Base-by-base conservation (phyloP, 2,888 invertebrate genomes). In the Oscheius sp. region DNA sequence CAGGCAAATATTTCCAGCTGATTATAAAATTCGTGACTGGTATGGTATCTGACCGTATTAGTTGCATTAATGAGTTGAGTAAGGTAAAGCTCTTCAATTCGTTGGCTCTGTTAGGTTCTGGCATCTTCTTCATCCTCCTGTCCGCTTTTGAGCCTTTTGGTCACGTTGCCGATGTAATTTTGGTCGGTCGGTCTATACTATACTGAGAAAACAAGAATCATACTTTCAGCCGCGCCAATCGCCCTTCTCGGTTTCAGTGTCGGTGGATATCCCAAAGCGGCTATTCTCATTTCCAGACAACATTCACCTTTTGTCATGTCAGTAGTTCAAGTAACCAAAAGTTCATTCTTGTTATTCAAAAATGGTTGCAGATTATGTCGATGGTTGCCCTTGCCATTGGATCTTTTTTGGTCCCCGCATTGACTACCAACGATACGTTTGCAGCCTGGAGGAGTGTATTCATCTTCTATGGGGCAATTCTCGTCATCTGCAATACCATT, bases 61-160 rank as follows among this genome's bases (percentile, higher is more conserved):
- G 69, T 25, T 78, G 76, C 5, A 77, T 83, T 13, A 76, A 76
- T 12, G 83, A 83, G 49, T 66, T 80, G 46, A 74, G 63, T 3
- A 82, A 82, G 66, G 74, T 82, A 63, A 78, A 82, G 43, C 76
- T 85, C 59, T 85, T 84, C 78, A 84, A 84, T 69, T 78, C 83
- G 2, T 71, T 81, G n/a, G 83, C 84, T 29, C 79, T 85, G 25
- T 77, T 79, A 21, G 85, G 85, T n/a, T 81, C 79, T 9, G 84
- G 80, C 9, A 68, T 82, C 16, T 81, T 84, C 55, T 82, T 85
- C 59, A 79, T 82, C 18, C 29, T 82, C 46, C 69, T 79, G 6
- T 66, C 78, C 9, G 74, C 72, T 43, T 74, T 76, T n/a, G 68
- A 52, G 41, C 81, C 84, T 0, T 78, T 77, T 3, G 69, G 71